A percentile compares a stretch with the other conserved stretches of the same genome.
phyloP scores from a whole-genome alignment of 2,797 vertebrate genomes.

The Distichodus sexfasciatus region DNA sequence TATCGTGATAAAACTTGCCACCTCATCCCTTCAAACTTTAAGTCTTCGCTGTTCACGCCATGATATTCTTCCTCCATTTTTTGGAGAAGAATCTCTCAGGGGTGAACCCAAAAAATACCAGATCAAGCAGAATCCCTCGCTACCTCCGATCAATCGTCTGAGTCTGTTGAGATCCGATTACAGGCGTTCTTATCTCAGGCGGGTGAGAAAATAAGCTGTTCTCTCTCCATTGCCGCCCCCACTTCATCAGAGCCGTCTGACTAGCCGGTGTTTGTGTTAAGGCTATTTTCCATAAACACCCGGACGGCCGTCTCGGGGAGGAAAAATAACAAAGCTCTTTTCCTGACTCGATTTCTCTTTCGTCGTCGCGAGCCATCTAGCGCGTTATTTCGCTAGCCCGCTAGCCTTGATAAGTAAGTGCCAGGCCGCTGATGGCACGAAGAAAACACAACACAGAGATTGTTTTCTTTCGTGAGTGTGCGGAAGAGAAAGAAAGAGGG shows the following conservation, averaged over 20 bases:
- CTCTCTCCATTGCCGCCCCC: not conserved
- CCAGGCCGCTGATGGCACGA: too few relatives aligned
- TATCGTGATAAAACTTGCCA: too few relatives aligned
- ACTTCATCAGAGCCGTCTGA: not conserved
- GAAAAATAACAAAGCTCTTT: constrained; percentile 17
- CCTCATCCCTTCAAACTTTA: too few relatives aligned
- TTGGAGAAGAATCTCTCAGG: too few relatives aligned
- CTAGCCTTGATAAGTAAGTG: too few relatives aligned
- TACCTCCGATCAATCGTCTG: too few relatives aligned
- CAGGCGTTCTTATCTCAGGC: not conserved
- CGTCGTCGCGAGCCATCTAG: too few relatives aligned
- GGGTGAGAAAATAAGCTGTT: not conserved
- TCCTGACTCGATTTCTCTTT: constrained; percentile 23
- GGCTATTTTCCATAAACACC: constrained; percentile 39
- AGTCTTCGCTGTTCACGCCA: too few relatives aligned
- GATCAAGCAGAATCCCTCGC: too few relatives aligned
- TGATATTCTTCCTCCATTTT: too few relatives aligned
- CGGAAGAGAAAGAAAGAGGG: not conserved
- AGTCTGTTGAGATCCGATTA: constrained; percentile 1
- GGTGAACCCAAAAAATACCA: too few relatives aligned
- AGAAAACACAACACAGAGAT: constrained; percentile 1
- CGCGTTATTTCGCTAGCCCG: too few relatives aligned
- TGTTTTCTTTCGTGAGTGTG: constrained; percentile 2
- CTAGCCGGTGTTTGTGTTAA: constrained; percentile 38
- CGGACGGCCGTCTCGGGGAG: not conserved